Evolutionary conservation across 2,113 vertebrate genomes (phyloP).

Genomic region (Brachypodius melanocephalos): DNA sequence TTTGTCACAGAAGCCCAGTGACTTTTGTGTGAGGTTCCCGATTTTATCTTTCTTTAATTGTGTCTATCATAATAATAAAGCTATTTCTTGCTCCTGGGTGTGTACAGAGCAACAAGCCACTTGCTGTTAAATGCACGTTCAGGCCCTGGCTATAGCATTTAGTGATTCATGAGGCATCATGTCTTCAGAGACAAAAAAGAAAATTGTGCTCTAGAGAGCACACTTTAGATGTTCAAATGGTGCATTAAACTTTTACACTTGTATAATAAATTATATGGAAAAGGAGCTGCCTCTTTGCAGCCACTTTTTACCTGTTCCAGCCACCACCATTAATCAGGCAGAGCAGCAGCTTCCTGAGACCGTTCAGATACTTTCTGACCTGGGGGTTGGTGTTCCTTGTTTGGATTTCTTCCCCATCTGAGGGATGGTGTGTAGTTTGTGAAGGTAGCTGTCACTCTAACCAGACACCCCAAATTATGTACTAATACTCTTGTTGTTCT

Average conservation of each 20-base stretch:
- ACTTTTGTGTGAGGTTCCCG: neutral
- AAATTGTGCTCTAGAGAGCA: neutral
- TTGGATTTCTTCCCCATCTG: neutral
- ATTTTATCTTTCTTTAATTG: neutral
- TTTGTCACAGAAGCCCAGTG: neutral
- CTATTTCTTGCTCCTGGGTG: neutral
- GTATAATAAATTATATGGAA: neutral
- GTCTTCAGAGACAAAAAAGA: neutral
- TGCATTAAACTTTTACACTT: neutral
- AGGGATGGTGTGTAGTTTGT: neutral
- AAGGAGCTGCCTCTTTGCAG: neutral
- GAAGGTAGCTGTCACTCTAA: neutral
- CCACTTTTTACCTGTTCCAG: neutral
- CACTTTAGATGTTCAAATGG: conserved; percentile 4
- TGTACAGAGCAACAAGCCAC: neutral
- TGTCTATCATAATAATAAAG: neutral
- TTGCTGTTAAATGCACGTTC: neutral
- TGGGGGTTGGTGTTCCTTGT: neutral
- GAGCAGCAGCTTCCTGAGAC: neutral
- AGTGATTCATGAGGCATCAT: neutral
- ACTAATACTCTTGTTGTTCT: neutral
- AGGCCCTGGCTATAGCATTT: neutral
- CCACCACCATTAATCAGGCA: neutral
- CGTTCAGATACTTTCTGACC: neutral
- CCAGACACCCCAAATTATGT: neutral